Conservation (phyloP, 2,113 vertebrate genomes). For the Crotophaga sulcirostris region DNA sequence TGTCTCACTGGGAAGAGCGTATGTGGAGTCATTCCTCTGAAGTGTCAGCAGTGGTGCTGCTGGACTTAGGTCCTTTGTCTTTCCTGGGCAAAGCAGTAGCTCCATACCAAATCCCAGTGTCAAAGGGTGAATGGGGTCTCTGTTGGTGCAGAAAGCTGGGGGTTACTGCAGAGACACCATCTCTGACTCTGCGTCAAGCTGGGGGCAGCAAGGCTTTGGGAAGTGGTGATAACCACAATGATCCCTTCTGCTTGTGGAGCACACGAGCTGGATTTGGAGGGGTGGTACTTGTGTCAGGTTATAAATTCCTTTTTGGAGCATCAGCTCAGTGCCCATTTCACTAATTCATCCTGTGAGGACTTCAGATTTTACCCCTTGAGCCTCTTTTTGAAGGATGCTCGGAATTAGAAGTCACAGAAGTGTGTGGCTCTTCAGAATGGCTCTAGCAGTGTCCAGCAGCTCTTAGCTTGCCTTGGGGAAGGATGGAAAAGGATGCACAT, state of each 20-base stretch:
- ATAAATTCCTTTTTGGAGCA: not conserved
- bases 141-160: not conserved
- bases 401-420: not conserved
- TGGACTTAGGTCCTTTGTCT: not conserved
- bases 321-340: not conserved
- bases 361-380: not conserved
- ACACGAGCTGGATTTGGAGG: not conserved
- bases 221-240: not conserved
- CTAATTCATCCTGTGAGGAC: not conserved
- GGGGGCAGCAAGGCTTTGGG: accelerated
- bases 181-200: not conserved
- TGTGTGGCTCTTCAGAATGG: accelerated
- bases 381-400: not conserved
- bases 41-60: accelerated
- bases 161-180: accelerated
- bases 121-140: not conserved
- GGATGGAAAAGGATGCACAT: not conserved
- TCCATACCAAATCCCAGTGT: not conserved
- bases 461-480: not conserved
- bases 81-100: not conserved
- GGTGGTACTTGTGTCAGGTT: not conserved
- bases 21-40: not conserved
- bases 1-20: not conserved
- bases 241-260: not conserved
- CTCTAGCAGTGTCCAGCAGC: not conserved